Percentiles rank a stretch among this genome's conserved stretches.
Conservation (phyloP, 2,797 vertebrate genomes). For the Ptychadena robeensis region DNA sequence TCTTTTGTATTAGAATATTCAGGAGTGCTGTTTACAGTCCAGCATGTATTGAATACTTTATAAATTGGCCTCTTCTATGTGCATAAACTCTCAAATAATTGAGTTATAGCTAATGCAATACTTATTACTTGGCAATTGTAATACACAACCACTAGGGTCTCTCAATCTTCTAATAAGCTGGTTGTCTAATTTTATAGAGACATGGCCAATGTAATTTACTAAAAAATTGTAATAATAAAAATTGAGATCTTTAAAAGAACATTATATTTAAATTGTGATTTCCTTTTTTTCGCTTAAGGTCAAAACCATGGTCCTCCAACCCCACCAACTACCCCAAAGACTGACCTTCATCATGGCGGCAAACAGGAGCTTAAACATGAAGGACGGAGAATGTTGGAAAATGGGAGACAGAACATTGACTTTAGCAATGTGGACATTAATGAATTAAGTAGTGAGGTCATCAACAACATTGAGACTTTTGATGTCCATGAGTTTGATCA, state of each 20-base stretch:
- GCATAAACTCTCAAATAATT: neutral
- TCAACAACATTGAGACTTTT: conserved; percentile 95
- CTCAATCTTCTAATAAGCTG: neutral
- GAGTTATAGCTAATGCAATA: neutral
- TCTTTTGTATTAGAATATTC: neutral
- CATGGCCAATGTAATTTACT: neutral
- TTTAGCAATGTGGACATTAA: conserved; percentile 99
- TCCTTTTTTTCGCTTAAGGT: conserved; percentile 71
- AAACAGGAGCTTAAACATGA: conserved; percentile 93
- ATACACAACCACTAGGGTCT: neutral
- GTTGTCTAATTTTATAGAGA: neutral
- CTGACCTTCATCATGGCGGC: conserved; percentile 84
- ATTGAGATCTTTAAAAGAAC: no score
- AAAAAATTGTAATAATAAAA: neutral
- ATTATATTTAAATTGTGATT: neutral
- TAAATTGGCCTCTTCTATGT: neutral
- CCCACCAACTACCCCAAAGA: conserved; percentile 94
- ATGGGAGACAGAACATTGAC: conserved; percentile 94
- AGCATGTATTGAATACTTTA: neutral
- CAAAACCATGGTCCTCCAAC: conserved; percentile 94
- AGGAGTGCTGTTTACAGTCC: neutral
- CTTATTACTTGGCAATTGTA: neutral
- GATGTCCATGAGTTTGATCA: conserved; percentile 98
- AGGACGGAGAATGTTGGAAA: conserved; percentile 86
- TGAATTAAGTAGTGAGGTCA: conserved; percentile 97